A percentile compares a stretch with the other conserved stretches of the same genome.
phyloP scores from a whole-genome alignment of 2,113 vertebrate species.

The Leiothrix lutea region DNA sequence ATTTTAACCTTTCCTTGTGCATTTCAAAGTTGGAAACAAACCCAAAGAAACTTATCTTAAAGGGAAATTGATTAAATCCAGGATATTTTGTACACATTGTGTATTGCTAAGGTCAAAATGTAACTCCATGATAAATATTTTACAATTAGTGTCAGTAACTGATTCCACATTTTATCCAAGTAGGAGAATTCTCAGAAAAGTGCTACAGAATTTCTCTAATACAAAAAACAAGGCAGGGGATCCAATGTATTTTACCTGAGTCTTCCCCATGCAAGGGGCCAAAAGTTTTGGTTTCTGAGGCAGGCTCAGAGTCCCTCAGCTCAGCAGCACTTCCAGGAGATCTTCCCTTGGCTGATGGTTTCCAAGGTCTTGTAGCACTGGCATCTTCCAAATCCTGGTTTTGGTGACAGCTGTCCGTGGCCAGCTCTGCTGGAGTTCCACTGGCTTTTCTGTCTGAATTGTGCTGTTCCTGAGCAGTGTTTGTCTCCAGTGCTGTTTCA shows the following conservation, averaged over 20 bases:
- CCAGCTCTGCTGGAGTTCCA: not conserved
- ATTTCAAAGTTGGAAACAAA: not conserved
- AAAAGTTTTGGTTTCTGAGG: not conserved
- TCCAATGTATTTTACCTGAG: not conserved
- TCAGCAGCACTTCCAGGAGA: not conserved
- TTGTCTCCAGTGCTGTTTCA: not conserved
- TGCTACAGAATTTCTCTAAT: not conserved
- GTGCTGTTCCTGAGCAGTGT: not conserved
- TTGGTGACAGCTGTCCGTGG: fast-evolving
- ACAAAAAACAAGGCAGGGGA: not conserved
- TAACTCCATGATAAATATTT: not conserved
- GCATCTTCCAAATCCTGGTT: not conserved
- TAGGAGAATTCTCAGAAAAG: not conserved
- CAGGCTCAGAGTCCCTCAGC: not conserved
- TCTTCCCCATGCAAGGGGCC: not conserved
- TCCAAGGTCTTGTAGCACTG: not conserved
- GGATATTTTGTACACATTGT: not conserved
- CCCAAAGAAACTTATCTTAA: not conserved
- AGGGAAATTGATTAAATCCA: not conserved
- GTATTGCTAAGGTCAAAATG: not conserved
- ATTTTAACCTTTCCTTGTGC: not conserved
- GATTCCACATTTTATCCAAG: not conserved
- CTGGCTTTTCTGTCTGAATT: not conserved
- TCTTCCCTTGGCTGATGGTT: conserved; percentile 34
- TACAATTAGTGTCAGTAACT: not conserved